Percentiles rank a stretch among this genome's conserved stretches.
These are phyloP conservation scores for Trichopria drosophilae DNA, from an alignment of 2,888 invertebrate species.

Conservation along the genomic window DNA sequence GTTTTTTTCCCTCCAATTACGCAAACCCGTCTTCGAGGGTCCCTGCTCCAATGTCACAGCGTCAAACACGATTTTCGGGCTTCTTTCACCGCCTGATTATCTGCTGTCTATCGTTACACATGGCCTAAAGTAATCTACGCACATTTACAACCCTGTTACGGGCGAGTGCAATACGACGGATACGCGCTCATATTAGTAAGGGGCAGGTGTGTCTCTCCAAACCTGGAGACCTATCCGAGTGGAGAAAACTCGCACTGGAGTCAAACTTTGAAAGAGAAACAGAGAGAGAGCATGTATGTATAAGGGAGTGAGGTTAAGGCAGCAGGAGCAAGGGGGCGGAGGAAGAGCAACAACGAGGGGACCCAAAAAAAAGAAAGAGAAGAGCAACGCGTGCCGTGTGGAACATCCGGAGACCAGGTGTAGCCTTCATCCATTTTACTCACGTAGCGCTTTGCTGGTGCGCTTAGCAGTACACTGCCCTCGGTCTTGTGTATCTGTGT, in stretches of 20 bases:
- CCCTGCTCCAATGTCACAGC: too few species aligned
- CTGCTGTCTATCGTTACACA: slow-evolving; percentile 31
- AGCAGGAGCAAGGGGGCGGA: slow-evolving; percentile 19
- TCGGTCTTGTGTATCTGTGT: not conserved
- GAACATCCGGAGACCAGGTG: slow-evolving; percentile 57
- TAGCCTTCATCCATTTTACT: slow-evolving; percentile 54
- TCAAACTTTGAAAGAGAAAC: slow-evolving; percentile 20
- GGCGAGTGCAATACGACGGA: slow-evolving; percentile 29
- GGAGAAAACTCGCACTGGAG: slow-evolving; percentile 12
- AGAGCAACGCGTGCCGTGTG: slow-evolving; percentile 47
- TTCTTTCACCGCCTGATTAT: too few species aligned
- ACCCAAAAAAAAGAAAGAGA: too few species aligned
- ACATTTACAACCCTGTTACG: slow-evolving; percentile 52
- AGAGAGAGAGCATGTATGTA: slow-evolving; percentile 27
- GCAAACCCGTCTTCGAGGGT: too few species aligned
- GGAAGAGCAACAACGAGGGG: slow-evolving; percentile 28
- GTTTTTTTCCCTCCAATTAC: too few species aligned
- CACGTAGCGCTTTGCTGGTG: slow-evolving; percentile 43
- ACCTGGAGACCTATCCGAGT: slow-evolving; percentile 38
- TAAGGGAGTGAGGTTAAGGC: slow-evolving; percentile 24
- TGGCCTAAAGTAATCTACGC: slow-evolving; percentile 47
- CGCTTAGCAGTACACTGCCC: slow-evolving; percentile 15
- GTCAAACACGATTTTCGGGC: too few species aligned
- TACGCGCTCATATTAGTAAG: slow-evolving; percentile 39
- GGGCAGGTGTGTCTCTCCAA: slow-evolving; percentile 49